phyloP scores from a whole-genome alignment of 2,888 invertebrate genomes.

The Yponomeuta cagnagella region DNA sequence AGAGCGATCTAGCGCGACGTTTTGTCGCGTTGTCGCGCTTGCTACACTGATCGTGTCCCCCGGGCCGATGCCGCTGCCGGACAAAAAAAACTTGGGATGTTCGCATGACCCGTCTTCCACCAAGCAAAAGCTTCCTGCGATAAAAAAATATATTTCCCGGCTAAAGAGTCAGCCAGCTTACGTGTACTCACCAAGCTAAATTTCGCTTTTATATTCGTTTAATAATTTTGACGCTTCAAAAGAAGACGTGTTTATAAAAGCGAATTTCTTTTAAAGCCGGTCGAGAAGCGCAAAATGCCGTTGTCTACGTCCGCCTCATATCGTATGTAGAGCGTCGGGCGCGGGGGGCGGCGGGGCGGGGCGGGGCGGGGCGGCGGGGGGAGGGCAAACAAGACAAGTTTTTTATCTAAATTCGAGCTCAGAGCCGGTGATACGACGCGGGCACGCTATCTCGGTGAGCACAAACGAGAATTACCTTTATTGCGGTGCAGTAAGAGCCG shows the following conservation, averaged over 20 bases:
- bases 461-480: neutral
- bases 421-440: neutral
- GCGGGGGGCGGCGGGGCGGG: neutral
- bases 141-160: too few relatives aligned
- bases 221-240: neutral
- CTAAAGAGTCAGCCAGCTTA: neutral
- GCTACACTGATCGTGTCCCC: too few relatives aligned
- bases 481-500: neutral
- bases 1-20: too few relatives aligned
- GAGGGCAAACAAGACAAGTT: neutral
- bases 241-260: neutral
- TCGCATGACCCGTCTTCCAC: too few relatives aligned
- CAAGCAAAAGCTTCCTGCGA: too few relatives aligned
- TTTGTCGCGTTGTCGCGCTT: too few relatives aligned
- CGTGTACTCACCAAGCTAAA: neutral
- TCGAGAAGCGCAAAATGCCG: neutral
- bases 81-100: too few relatives aligned
- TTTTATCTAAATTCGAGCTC: slow-evolving; percentile 3
- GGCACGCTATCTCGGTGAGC: neutral
- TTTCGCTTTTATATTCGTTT: neutral
- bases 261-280: neutral
- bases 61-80: too few relatives aligned
- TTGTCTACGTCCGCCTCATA: slow-evolving; percentile 18
- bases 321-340: slow-evolving; percentile 21
- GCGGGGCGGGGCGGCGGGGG: neutral